These are phyloP conservation scores for Minunthozetes semirufus DNA, from an alignment of 2,888 invertebrate species.

Conservation along the genomic window DNA sequence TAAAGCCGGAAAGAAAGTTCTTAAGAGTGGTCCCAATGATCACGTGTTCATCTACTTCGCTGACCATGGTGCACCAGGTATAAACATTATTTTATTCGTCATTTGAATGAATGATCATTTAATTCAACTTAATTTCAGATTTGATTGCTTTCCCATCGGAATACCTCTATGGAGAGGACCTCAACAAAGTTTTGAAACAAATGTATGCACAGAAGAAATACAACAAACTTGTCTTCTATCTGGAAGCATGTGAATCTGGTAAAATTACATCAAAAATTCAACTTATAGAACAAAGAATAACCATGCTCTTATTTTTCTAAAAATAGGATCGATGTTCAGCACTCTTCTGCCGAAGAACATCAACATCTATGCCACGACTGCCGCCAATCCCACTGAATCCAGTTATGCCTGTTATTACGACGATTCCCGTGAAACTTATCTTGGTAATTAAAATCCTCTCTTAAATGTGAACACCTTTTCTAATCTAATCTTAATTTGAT, in stretches of 20 bases:
- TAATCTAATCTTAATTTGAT: slow-evolving; percentile 47
- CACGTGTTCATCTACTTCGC: slow-evolving; percentile 57
- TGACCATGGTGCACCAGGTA: slow-evolving; percentile 57
- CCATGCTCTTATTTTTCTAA: not conserved
- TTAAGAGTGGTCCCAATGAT: slow-evolving; percentile 50
- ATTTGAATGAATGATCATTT: no score
- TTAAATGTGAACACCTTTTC: not conserved
- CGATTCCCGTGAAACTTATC: slow-evolving; percentile 40
- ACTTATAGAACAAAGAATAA: not conserved
- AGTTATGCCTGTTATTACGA: slow-evolving; percentile 58
- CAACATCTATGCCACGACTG: slow-evolving; percentile 50
- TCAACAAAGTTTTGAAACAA: slow-evolving; percentile 47
- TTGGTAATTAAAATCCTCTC: not conserved
- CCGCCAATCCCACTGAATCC: slow-evolving; percentile 55
- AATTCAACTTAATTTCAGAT: no score
- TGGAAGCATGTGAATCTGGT: slow-evolving; percentile 59
- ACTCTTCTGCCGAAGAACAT: slow-evolving; percentile 52
- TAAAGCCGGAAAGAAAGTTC: slow-evolving; percentile 23
- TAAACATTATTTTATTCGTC: slow-evolving; percentile 45
- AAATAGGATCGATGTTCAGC: slow-evolving; percentile 53
- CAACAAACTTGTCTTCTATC: slow-evolving; percentile 54
- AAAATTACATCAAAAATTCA: no score
- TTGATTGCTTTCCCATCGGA: slow-evolving; percentile 52
- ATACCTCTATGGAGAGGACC: slow-evolving; percentile 46
- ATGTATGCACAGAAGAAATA: slow-evolving; percentile 52